Evolutionary conservation across 2,797 vertebrate species (phyloP).

Genomic region (Pogoniulus pusillus): DNA sequence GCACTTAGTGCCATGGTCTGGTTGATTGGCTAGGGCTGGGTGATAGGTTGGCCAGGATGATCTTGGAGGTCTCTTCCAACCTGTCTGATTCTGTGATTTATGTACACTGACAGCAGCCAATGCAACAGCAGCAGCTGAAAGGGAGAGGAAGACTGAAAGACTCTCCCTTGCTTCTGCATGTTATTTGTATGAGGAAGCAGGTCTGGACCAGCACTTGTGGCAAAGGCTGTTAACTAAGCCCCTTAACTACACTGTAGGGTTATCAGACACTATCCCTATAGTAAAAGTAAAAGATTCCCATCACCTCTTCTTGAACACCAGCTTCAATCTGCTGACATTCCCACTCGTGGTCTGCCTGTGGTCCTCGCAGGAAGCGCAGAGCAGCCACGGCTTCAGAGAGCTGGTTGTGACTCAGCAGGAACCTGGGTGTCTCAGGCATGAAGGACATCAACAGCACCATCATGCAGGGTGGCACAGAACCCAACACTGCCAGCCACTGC

Average conservation of each 20-base stretch:
- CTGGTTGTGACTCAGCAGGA: constrained; percentile 82
- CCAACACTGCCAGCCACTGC: constrained; percentile 90
- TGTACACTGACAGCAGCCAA: not conserved
- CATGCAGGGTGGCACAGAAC: constrained; percentile 82
- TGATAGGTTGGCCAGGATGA: too few relatives aligned
- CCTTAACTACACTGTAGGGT: not conserved
- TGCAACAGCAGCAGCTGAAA: not conserved
- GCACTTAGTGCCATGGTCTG: too few relatives aligned
- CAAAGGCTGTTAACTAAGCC: not conserved
- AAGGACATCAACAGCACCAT: constrained; percentile 88
- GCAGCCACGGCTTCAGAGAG: constrained; percentile 82
- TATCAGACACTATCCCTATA: not conserved
- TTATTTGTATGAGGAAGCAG: not conserved
- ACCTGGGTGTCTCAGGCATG: constrained; percentile 92
- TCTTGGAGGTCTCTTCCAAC: too few relatives aligned
- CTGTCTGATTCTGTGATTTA: too few relatives aligned
- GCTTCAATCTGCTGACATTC: constrained; percentile 83
- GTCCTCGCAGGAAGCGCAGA: constrained; percentile 86
- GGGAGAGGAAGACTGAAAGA: not conserved
- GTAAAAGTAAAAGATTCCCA: not conserved
- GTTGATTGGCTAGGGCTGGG: too few relatives aligned
- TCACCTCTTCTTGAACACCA: constrained; percentile 80
- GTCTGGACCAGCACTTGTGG: not conserved
- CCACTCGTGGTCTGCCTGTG: constrained; percentile 78
- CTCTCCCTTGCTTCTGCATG: not conserved